Conservation (phyloP, 2,888 invertebrate genomes). For the Metellina segmentata region DNA sequence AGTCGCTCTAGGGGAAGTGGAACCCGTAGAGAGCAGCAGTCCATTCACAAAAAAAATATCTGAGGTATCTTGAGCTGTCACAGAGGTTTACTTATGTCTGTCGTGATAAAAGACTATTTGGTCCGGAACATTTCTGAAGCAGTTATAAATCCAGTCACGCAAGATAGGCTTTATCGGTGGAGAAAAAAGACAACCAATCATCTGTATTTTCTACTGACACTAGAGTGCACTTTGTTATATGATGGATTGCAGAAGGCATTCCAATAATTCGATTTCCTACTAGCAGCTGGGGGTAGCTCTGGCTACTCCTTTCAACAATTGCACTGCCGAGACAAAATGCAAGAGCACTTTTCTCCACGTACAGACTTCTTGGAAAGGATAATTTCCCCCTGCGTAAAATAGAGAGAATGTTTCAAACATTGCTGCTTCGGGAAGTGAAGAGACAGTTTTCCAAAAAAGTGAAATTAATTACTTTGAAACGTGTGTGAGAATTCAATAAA, state of each 20-base stretch:
- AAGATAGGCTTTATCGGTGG: slow-evolving; percentile 10
- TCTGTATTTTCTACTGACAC: slow-evolving; percentile 33
- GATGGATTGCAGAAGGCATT: slow-evolving; percentile 38
- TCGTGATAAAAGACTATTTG: slow-evolving; percentile 52
- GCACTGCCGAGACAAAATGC: background rate
- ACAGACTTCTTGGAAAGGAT: no score
- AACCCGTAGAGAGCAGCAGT: background rate
- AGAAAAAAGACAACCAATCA: slow-evolving; percentile 43
- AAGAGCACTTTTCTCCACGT: no score
- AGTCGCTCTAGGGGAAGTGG: background rate
- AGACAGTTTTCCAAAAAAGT: no score
- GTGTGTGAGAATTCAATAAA: no score
- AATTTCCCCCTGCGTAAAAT: no score
- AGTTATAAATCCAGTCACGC: slow-evolving; percentile 65
- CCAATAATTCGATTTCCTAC: slow-evolving; percentile 42
- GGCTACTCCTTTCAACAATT: background rate
- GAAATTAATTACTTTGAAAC: no score
- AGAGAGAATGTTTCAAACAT: no score
- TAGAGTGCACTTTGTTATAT: slow-evolving; percentile 26
- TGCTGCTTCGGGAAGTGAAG: no score
- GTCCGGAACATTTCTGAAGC: slow-evolving; percentile 43
- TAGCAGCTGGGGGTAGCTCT: background rate
- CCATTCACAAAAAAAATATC: slow-evolving; percentile 20
- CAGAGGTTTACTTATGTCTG: slow-evolving; percentile 26
- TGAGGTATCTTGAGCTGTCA: slow-evolving; percentile 13